These are phyloP conservation scores for Brachypteracias leptosomus DNA, from an alignment of 2,113 vertebrate genomes.

Conservation along the genomic window DNA sequence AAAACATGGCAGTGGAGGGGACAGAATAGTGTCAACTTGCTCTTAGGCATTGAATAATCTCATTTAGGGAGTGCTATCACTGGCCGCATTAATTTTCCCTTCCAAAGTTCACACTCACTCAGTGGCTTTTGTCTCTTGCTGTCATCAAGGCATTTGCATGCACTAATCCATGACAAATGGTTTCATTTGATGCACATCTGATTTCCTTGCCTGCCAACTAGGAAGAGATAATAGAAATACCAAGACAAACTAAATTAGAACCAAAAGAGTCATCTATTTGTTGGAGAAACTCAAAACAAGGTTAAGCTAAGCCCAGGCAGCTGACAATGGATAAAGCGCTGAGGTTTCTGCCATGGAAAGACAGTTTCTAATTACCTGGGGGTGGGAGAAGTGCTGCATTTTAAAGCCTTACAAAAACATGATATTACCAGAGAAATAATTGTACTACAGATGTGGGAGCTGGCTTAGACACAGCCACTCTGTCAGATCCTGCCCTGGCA, in stretches of 20 bases:
- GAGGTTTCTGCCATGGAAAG: background rate
- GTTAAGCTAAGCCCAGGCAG: constrained; percentile 36
- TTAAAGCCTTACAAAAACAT: background rate
- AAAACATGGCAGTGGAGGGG: background rate
- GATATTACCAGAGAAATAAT: background rate
- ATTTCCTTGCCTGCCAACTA: constrained; percentile 85
- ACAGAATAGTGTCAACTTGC: background rate
- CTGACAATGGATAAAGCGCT: background rate
- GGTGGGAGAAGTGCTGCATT: background rate
- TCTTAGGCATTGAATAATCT: constrained; percentile 22
- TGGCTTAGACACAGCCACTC: background rate
- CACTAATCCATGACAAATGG: constrained; percentile 94
- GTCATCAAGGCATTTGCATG: constrained; percentile 89
- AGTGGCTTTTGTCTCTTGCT: constrained; percentile 72
- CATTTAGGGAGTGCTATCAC: constrained; percentile 28
- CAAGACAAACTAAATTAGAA: constrained; percentile 38
- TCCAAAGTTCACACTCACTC: constrained; percentile 74
- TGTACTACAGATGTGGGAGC: background rate
- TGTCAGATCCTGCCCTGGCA: background rate
- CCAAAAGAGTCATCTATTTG: constrained; percentile 41
- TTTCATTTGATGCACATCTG: constrained; percentile 91
- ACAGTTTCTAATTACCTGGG: background rate
- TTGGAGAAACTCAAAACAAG: constrained; percentile 14
- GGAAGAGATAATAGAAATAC: constrained; percentile 76
- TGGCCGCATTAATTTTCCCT: constrained; percentile 63